These are phyloP conservation scores for Gadus macrocephalus DNA, from an alignment of 2,113 vertebrate genomes.

Conservation along the genomic window DNA sequence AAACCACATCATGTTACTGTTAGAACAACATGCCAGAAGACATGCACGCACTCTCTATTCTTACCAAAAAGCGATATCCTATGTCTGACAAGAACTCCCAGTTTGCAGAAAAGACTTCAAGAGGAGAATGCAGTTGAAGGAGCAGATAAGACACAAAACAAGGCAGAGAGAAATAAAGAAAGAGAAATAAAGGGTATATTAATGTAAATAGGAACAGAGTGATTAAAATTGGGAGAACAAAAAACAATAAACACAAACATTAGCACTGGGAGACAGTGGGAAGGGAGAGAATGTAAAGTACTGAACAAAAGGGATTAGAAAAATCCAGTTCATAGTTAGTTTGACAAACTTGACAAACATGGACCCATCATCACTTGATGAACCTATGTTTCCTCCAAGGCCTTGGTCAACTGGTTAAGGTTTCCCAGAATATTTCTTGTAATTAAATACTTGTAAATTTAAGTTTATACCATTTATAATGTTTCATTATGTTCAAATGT, in stretches of 20 bases:
- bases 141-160: constrained; percentile 46
- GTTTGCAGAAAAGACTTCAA: constrained; percentile 98
- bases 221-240: neutral
- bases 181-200: constrained; percentile 32
- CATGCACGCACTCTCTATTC: constrained; percentile 61
- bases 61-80: constrained; percentile 99
- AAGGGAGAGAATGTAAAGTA: constrained; percentile 30
- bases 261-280: constrained; percentile 68
- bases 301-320: constrained; percentile 56
- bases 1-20: neutral
- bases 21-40: constrained; percentile 32
- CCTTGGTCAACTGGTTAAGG: no score
- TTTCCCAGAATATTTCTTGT: no score
- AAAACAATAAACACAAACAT: constrained; percentile 69
- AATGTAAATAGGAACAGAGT: constrained; percentile 17
- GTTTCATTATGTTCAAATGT: no score
- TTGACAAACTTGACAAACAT: neutral
- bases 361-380: no score
- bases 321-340: constrained; percentile 8
- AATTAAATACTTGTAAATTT: no score
- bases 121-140: constrained; percentile 60
- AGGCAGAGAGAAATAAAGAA: constrained; percentile 55
- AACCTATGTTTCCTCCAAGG: no score
- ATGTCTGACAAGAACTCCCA: constrained; percentile 99
- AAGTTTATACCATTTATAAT: no score